Percentiles rank a stretch among this genome's conserved stretches.
phyloP scores from a whole-genome alignment of 2,113 vertebrate species.

The Herpailurus yagouaroundi region DNA sequence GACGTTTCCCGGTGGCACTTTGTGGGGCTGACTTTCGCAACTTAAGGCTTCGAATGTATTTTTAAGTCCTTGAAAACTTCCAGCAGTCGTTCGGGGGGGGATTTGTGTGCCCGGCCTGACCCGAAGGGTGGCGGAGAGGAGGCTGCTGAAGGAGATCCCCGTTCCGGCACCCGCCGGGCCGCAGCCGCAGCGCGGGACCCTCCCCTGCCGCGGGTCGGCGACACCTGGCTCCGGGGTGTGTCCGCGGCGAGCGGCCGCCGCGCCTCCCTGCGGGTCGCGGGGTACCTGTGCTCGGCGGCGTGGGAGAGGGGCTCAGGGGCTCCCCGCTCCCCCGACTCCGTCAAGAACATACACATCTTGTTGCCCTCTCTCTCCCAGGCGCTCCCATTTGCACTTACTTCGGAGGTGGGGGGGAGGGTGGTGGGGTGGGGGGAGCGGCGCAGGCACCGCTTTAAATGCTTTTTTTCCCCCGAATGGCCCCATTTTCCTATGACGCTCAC shows the following conservation, averaged over 20 bases:
- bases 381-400: neutral
- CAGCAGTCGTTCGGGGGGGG: neutral
- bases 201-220: neutral
- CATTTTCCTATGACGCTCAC: neutral
- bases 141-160: neutral
- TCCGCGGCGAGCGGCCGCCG: neutral
- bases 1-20: neutral
- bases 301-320: neutral
- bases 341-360: neutral
- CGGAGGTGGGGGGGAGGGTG: neutral
- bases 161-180: neutral
- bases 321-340: neutral
- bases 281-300: conserved; percentile 14
- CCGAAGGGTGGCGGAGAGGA: neutral
- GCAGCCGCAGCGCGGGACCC: neutral
- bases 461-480: conserved; percentile 14
- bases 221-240: conserved; percentile 62
- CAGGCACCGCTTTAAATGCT: neutral
- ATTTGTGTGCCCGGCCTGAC: conserved; percentile 18
- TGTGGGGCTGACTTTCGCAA: conserved; percentile 28
- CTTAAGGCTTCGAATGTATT: conserved; percentile 49
- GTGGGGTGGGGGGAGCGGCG: neutral
- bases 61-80: conserved; percentile 69
- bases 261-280: neutral
- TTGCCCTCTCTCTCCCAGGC: neutral